These are phyloP conservation scores for Psylliodes chrysocephalus DNA, from an alignment of 2,888 invertebrate genomes.

Conservation along the genomic window DNA sequence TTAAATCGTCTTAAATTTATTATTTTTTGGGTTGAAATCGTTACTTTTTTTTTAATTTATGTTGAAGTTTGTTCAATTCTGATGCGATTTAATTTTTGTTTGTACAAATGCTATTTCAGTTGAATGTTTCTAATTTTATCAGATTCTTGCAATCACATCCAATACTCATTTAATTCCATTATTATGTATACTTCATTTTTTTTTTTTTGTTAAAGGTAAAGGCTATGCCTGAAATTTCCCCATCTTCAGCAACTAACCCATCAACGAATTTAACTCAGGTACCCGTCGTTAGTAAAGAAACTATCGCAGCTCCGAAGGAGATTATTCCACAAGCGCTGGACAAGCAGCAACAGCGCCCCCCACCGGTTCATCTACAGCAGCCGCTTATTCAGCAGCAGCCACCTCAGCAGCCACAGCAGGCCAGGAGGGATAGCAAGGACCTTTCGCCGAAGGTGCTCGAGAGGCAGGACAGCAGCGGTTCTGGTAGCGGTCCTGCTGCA, in stretches of 20 bases:
- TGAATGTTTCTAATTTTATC: no score
- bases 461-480: constrained; percentile 24
- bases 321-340: neutral
- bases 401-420: neutral
- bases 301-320: neutral
- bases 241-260: neutral
- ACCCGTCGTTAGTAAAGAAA: constrained; percentile 17
- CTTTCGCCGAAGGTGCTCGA: constrained; percentile 10
- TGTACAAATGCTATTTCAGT: no score
- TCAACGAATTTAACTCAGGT: constrained; percentile 33
- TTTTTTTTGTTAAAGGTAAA: constrained; percentile 14
- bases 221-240: neutral
- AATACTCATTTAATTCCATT: no score
- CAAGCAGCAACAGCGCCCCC: neutral
- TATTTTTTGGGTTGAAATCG: no score
- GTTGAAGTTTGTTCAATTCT: no score
- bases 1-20: no score
- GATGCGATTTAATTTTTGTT: no score
- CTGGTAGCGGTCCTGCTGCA: neutral
- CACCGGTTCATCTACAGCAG: constrained; percentile 2
- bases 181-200: no score
- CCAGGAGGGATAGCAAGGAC: constrained; percentile 14
- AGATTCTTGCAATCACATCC: no score
- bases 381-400: neutral
- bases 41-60: no score